Percentiles rank a stretch among this genome's conserved stretches.
Evolutionary conservation across 92 coral and sea anemone genomes (phyloP).

Genomic region (Epizoanthus rinbou): DNA sequence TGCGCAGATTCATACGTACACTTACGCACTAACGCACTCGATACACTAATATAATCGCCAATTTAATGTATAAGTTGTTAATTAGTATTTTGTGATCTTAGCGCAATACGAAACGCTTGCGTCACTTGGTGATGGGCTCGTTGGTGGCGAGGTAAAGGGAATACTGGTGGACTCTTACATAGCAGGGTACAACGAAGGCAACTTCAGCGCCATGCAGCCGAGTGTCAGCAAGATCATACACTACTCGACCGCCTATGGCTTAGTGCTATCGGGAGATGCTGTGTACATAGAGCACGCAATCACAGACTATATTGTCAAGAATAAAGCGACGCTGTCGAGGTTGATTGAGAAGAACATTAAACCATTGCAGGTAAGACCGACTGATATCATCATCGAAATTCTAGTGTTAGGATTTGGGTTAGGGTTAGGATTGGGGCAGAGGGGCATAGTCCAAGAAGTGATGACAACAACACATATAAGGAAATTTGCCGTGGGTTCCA

Average conservation of each 20-base stretch:
- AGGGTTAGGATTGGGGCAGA: not conserved
- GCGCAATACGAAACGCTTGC: constrained; percentile 18
- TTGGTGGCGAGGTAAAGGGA: constrained; percentile 3
- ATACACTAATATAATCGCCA: too few species aligned
- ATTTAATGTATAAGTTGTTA: too few species aligned
- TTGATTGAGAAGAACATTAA: not conserved
- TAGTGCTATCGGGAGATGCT: constrained; percentile 9
- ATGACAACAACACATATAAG: too few species aligned
- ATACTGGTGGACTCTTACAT: constrained; percentile 3
- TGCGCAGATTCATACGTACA: too few species aligned
- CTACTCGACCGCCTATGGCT: not conserved
- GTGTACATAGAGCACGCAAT: not conserved
- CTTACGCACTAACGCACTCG: too few species aligned
- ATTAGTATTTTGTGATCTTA: not conserved
- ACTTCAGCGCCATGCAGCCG: not conserved
- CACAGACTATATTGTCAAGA: not conserved
- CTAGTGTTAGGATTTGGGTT: not conserved
- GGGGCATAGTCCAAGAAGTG: too few species aligned
- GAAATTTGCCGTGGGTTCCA: too few species aligned
- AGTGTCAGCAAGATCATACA: not conserved
- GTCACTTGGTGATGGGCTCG: not conserved
- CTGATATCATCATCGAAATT: too few species aligned
- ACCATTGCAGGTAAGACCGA: not conserved
- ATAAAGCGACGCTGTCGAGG: not conserved
- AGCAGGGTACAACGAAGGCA: not conserved